A percentile compares a stretch with the other conserved stretches of the same genome.
Evolutionary conservation across 2,113 vertebrate genomes (phyloP).

Genomic region (Mellivora capensis): DNA sequence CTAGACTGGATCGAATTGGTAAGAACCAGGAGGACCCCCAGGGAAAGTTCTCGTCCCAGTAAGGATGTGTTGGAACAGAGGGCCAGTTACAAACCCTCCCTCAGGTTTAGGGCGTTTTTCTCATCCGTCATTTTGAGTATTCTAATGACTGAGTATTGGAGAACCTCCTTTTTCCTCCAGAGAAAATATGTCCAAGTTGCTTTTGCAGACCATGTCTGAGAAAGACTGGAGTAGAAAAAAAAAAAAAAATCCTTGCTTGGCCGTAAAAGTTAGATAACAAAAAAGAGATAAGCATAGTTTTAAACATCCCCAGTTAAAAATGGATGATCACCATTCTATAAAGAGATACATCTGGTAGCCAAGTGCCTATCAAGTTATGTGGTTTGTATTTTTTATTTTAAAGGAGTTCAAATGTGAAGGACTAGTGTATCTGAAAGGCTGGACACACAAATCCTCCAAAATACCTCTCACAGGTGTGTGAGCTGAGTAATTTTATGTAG

Average conservation of each 20-base stretch:
- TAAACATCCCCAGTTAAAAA: conserved; percentile 9
- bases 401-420: not conserved
- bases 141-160: not conserved
- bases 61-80: not conserved
- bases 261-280: not conserved
- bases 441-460: not conserved
- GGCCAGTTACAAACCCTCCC: not conserved
- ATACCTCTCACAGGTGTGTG: not conserved
- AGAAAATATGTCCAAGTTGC: not conserved
- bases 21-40: not conserved
- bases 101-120: not conserved
- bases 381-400: conserved; percentile 42
- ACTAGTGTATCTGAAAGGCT: not conserved
- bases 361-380: not conserved
- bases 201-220: not conserved
- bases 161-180: not conserved
- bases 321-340: conserved; percentile 2
- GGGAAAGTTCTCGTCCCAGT: not conserved
- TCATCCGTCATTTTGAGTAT: not conserved
- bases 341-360: not conserved
- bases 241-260: not conserved
- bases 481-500: not conserved
- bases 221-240: not conserved
- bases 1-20: not conserved
- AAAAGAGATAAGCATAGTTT: conserved; percentile 23